phyloP scores from a whole-genome alignment of 2,113 vertebrate species.

The Emydura subglobosa region DNA sequence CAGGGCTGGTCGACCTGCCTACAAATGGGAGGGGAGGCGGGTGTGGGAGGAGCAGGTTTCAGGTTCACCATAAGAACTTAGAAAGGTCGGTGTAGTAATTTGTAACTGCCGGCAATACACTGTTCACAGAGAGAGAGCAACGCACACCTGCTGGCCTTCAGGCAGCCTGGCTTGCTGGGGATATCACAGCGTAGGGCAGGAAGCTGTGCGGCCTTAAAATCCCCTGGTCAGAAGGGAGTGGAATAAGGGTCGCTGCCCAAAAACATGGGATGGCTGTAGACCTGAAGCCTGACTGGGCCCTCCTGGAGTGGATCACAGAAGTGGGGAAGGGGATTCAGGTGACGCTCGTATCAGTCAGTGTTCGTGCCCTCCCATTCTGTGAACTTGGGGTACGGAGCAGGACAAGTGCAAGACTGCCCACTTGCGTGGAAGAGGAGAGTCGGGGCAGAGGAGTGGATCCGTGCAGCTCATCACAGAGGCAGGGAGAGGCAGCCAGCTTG shows the following conservation, averaged over 20 bases:
- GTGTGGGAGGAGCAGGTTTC: too few species aligned
- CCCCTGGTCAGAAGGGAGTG: too few species aligned
- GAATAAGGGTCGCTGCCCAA: background rate
- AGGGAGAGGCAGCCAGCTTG: background rate
- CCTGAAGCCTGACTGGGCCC: too few species aligned
- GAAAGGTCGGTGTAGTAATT: too few species aligned
- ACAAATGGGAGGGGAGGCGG: too few species aligned
- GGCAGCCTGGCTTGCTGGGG: too few species aligned
- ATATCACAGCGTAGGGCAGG: background rate
- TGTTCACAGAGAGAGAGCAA: too few species aligned
- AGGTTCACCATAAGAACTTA: too few species aligned
- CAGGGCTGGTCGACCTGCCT: too few species aligned
- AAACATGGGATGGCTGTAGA: background rate
- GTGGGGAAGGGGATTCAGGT: background rate
- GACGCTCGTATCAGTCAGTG: background rate
- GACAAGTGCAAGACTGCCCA: background rate
- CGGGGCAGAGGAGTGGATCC: background rate
- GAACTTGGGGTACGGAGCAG: background rate
- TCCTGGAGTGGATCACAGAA: background rate
- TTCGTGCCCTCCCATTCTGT: background rate
- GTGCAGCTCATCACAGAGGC: background rate
- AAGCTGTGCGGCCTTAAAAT: background rate
- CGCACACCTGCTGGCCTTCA: too few species aligned
- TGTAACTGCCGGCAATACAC: too few species aligned
- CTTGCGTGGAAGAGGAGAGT: rapidly evolving